Percentiles rank a stretch among this genome's conserved stretches.
Conservation (phyloP, 2,113 vertebrate genomes). For the Xiphophorus maculatus region DNA sequence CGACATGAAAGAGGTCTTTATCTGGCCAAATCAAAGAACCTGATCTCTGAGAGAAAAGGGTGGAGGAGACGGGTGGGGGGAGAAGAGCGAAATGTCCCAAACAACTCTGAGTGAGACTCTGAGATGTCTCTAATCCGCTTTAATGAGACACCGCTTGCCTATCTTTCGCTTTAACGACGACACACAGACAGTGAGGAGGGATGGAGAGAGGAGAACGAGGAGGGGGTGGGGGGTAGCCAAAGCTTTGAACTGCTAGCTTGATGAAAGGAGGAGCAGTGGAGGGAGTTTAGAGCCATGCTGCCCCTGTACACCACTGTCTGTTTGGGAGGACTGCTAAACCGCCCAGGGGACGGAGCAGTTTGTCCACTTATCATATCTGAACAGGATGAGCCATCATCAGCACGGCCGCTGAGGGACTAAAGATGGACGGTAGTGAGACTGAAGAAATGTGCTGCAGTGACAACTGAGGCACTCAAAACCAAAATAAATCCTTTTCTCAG, state of each 20-base stretch:
- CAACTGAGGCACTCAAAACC: neutral
- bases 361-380: conserved; percentile 73
- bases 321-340: conserved; percentile 55
- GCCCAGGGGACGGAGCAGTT: conserved; percentile 68
- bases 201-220: conserved; percentile 23
- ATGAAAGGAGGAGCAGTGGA: conserved; percentile 55
- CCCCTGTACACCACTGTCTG: conserved; percentile 55
- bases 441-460: neutral
- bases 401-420: conserved; percentile 25
- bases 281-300: conserved; percentile 58
- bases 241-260: conserved; percentile 77
- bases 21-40: conserved; percentile 80
- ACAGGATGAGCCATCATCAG: conserved; percentile 74
- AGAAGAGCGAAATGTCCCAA: conserved; percentile 51
- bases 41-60: conserved; percentile 71
- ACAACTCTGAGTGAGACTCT: conserved; percentile 58
- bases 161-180: conserved; percentile 76
- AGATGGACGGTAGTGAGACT: conserved; percentile 1
- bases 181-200: conserved; percentile 56
- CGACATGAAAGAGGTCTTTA: conserved; percentile 80
- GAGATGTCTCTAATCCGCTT: conserved; percentile 76
- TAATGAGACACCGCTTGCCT: conserved; percentile 80
- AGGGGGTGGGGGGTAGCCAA: conserved; percentile 64
- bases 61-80: neutral
- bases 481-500: neutral